Evolutionary conservation across 2,888 invertebrate genomes (phyloP), one percentile per base, ranked within the genome.

Genomic region (Emmelina monodactyla): DNA sequence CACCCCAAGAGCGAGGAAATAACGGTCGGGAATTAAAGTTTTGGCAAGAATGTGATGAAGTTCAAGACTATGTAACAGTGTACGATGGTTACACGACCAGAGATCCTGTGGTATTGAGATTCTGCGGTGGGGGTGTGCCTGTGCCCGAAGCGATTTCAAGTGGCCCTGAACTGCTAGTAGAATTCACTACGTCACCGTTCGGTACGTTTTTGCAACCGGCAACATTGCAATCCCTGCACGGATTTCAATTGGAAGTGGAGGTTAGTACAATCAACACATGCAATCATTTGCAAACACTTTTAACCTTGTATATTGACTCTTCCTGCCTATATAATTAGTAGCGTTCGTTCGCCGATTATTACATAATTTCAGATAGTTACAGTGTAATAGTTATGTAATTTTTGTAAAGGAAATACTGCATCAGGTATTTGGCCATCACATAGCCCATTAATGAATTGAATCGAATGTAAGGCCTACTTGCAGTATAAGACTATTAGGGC

Each of bases 71-170:
- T 73, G 91, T 93, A 47, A 92, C 91, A 19, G 87, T 92, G 34
- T 93, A 92, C 68, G 92, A 93, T 57, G 92, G 92, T 25, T 92
- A 92, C 60, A 92, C 92, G 47, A 92, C 92, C 28, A 82, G 92
- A 52, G 92, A 93, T 68, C 92, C 94, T 13, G 87, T 93, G 44
- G 87, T 94, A 53, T 76, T 94, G 49, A 91, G 92, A 73, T 94
- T 94, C 71, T 94, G 94, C 57, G 92, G 93, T 6, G 92, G 93
- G 31, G 92, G 92, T 22, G 91, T 92, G 54, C 85, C 91, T 2
- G 89, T 94, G 35, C 93, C 94, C 9, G 88, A 90, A 57, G 88
- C 93, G 19, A 86, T 91, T 48, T 92, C 92, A 44, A 93, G 92
- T 59, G 92, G 93, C 0, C 91, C 92, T 39, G 93, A 94, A 67